These are phyloP conservation scores for Acholoe squamosa DNA, from an alignment of 2,888 invertebrate species.

Conservation along the genomic window DNA sequence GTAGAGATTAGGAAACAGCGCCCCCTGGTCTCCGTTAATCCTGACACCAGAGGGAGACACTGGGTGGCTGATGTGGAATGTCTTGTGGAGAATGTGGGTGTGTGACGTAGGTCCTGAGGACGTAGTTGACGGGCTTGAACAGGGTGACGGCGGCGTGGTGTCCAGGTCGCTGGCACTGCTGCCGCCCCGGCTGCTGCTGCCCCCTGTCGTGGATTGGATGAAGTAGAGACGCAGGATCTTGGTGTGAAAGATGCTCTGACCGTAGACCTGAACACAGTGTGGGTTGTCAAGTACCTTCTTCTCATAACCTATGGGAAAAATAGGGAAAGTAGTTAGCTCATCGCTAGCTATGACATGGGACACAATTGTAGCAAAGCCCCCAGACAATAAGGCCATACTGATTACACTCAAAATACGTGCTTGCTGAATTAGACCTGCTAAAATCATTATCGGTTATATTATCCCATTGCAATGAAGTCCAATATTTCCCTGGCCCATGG, in stretches of 20 bases:
- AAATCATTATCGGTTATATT: too few species aligned
- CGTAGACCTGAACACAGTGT: constrained; percentile 55
- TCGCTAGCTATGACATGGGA: too few species aligned
- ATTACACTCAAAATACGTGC: too few species aligned
- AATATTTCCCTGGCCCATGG: too few species aligned
- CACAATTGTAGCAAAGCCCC: too few species aligned
- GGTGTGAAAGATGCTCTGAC: constrained; percentile 54
- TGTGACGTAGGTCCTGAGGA: neutral
- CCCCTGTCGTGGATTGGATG: neutral
- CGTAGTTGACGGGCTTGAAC: constrained; percentile 52
- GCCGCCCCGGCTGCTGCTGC: neutral
- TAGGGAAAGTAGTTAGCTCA: too few species aligned
- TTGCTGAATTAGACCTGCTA: too few species aligned
- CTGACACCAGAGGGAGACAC: constrained; percentile 25
- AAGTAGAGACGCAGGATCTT: constrained; percentile 53
- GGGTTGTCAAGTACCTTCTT: constrained; percentile 60
- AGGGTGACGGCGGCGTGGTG: constrained; percentile 51
- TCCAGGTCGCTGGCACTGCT: constrained; percentile 53
- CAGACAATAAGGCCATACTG: too few species aligned
- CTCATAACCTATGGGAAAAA: constrained; percentile 47
- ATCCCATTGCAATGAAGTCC: too few species aligned
- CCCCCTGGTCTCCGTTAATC: constrained; percentile 58
- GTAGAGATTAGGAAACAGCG: constrained; percentile 36
- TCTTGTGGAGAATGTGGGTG: constrained; percentile 57
- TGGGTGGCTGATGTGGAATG: constrained; percentile 53